Evolutionary conservation across 2,797 vertebrate species (phyloP).

Genomic region (Sebastes oblongus): DNA sequence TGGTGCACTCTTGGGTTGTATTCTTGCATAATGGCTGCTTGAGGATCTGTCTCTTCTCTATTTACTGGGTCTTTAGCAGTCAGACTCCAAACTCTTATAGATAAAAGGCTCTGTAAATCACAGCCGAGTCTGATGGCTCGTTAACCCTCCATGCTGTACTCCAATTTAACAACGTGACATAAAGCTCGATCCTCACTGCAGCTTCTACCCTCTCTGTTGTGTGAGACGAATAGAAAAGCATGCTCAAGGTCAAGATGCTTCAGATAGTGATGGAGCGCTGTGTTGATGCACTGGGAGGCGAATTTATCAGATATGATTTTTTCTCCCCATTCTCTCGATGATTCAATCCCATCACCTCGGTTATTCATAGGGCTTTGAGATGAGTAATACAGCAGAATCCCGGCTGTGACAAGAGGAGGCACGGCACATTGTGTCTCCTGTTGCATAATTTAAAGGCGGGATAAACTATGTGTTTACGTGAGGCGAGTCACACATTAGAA

Average conservation of each 20-base stretch:
- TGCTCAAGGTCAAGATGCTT: conserved; percentile 65
- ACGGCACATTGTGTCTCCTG: conserved; percentile 12
- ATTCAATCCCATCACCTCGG: not conserved
- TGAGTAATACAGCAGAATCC: conserved; percentile 42
- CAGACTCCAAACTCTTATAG: conserved; percentile 6
- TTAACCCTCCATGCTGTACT: conserved; percentile 29
- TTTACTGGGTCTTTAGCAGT: conserved; percentile 28
- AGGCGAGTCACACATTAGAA: conserved; percentile 14
- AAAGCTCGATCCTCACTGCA: conserved; percentile 21
- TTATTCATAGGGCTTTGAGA: conserved; percentile 29
- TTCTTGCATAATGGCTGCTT: not conserved
- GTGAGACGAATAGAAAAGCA: conserved; percentile 20
- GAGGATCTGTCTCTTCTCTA: not conserved
- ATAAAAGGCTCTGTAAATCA: conserved; percentile 48
- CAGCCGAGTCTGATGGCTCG: conserved; percentile 45
- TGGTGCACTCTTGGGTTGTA: not conserved
- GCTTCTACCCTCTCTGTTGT: conserved; percentile 12
- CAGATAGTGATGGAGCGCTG: conserved; percentile 33
- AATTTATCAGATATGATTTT: conserved; percentile 6
- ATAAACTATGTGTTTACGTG: conserved; percentile 27
- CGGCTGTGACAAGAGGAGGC: not conserved
- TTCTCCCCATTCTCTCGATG: not conserved
- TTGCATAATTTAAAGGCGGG: conserved; percentile 57
- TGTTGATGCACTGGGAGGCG: not conserved
- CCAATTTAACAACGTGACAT: conserved; percentile 37